Base-by-base conservation (phyloP, 2,113 vertebrate species). In the Bubo scandiacus region DNA sequence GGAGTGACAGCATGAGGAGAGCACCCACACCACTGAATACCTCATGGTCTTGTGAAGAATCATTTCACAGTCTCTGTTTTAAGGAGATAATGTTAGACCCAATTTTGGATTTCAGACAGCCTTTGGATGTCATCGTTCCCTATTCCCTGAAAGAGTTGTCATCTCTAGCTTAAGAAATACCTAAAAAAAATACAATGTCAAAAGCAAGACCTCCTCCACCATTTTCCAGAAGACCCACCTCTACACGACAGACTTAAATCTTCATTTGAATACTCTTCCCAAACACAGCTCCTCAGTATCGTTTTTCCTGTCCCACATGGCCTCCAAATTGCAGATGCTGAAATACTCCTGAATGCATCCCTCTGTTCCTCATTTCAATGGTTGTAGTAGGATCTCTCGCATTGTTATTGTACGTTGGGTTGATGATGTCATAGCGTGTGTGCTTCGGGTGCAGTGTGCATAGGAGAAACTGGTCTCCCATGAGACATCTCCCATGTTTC, bases 1-100 rank as follows among this genome's bases (percentile, higher is more conserved):
- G 91, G 52, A 89, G 61, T 72, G 74, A 52, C 91, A 62, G 40
- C 72, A 27, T 59, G 52, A 95, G 58, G n/a, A 93, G 55, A 94
- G 61, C 72, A 81, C 47, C 36, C 72, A 54, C 75, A 71, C 45
- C 90, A 92, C 45, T 61, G 43, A 92, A 82, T 29, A 57, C 42
- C 74, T 65, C 85, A 23, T 2, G 59, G n/a, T 55, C 47, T 61
- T 83, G 29, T 43, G 86, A 92, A 86, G 89, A 92, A 73, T 42
- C 47, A 36, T 55, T 81, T 89, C 38, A 63, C 25, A 75, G 52
- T n/a, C 52, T 71, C 26, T 94, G 52, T 57, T 88, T 63, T 67
- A 49, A 91, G 57, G 45, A 78, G 15, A 84, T 47, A 81, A 74
- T 6, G 1, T 82, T 71, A 87, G 62, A 90, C 13, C 25, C 5